phyloP scores from a whole-genome alignment of 2,113 vertebrate genomes.

The Gobiocypris rarus region DNA sequence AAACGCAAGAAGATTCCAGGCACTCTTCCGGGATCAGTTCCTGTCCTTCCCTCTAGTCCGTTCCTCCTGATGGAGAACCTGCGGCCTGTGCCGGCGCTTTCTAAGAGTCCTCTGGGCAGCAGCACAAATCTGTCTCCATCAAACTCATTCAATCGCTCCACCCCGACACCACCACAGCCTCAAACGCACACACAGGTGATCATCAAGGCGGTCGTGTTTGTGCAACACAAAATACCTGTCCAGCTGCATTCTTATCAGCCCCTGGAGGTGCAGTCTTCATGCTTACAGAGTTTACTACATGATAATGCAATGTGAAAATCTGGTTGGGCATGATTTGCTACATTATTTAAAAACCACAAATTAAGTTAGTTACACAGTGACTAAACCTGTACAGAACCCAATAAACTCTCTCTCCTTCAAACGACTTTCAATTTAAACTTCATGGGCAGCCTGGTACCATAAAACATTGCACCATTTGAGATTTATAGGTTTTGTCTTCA shows the following conservation, averaged over 20 bases:
- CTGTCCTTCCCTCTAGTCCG: slow-evolving; percentile 86
- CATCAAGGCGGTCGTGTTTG: not conserved
- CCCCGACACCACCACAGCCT: slow-evolving; percentile 73
- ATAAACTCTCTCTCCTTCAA: not conserved
- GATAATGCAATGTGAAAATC: not conserved
- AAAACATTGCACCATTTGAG: not conserved
- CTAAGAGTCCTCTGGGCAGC: slow-evolving; percentile 75
- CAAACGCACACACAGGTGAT: slow-evolving; percentile 30
- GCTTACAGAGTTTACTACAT: not conserved
- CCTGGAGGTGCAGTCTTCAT: not conserved
- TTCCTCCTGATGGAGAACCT: slow-evolving; percentile 82
- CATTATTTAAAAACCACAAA: not conserved
- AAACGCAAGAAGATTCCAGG: slow-evolving; percentile 86
- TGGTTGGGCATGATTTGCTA: not conserved
- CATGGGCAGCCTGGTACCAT: not conserved
- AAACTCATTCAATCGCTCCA: slow-evolving; percentile 78
- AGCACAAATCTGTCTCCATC: slow-evolving; percentile 85
- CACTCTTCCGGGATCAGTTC: slow-evolving; percentile 84
- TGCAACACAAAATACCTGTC: slow-evolving; percentile 17
- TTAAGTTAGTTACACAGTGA: not conserved
- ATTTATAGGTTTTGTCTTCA: not conserved
- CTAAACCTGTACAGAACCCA: not conserved
- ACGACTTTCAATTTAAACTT: not conserved
- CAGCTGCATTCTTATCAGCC: slow-evolving; percentile 22
- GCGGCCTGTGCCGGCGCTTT: slow-evolving; percentile 80